These are phyloP conservation scores for Ariopsis seemanni DNA, from an alignment of 2,113 vertebrate species.

Conservation along the genomic window DNA sequence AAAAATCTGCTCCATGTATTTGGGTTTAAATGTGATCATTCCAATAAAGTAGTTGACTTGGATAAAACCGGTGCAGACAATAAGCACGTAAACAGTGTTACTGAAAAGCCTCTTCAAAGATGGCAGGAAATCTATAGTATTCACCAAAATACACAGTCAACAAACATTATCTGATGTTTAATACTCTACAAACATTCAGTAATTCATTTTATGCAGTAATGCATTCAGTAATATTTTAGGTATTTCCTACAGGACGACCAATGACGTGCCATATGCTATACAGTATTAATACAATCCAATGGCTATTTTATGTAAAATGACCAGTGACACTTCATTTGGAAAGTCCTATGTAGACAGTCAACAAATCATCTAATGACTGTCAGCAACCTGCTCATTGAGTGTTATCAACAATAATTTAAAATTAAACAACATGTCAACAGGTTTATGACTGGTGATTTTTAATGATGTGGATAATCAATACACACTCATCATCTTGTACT, in stretches of 20 bases:
- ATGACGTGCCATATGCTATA: background rate
- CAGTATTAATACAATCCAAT: background rate
- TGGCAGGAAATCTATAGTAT: conserved; percentile 84
- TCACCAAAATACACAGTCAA: conserved; percentile 35
- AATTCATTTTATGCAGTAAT: too few species aligned
- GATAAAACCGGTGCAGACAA: conserved; percentile 80
- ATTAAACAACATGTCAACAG: background rate
- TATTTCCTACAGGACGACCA: background rate
- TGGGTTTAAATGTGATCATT: conserved; percentile 95
- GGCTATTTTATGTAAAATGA: background rate
- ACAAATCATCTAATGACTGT: background rate
- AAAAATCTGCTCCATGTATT: conserved; percentile 89
- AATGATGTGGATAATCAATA: background rate
- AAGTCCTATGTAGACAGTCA: background rate
- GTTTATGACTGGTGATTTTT: background rate
- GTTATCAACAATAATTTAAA: too few species aligned
- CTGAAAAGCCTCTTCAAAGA: conserved; percentile 83
- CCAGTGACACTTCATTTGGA: background rate
- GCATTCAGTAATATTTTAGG: background rate
- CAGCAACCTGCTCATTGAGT: background rate
- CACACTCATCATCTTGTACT: background rate
- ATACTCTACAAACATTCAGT: background rate
- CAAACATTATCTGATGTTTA: background rate
- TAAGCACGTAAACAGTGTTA: conserved; percentile 80
- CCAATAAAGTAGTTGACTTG: conserved; percentile 89